Base-by-base conservation (phyloP, 2,113 vertebrate genomes). In the Tetraodon nigroviridis region DNA sequence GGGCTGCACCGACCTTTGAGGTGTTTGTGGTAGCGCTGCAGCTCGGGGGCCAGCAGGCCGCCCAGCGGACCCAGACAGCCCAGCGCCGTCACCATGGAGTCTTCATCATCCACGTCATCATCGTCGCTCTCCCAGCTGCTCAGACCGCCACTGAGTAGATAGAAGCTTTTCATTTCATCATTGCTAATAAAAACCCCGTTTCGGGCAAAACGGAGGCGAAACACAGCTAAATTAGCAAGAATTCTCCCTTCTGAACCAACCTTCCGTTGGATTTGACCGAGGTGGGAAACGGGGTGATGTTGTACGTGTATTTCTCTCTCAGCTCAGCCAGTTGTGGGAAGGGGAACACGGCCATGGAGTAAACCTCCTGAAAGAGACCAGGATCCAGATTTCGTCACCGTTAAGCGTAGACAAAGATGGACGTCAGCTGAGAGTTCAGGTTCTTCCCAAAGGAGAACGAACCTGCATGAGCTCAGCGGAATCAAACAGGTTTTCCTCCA, bases 261-360 rank as follows among this genome's bases (percentile, higher is more conserved):
- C 95, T 93, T 70, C 91, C 90, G 64, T 87, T 79, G 24, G 93
- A 86, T 81, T 92, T 95, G 52, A 96, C 92, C 5, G 94, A 79
- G 61, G 92, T 94, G 46, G 95, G 94, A 62, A 99, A 99, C 1
- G 97, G 96, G 55, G 95, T 99, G 61, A 99, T 99, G 82, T 99
- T 99, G 87, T 99, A 99, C 0, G 97, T 99, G 67, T 99, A 99
- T 63, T 99, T 99, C 89, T 99, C 97, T 64, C 96, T 92, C 69
- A 99, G 75, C 85, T 99, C 96, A 7, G 94, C 91, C 87, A 99
- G 79, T 51, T 98, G 96, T 56, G 97, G 97, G 62, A 99, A 98
- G 7, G 96, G 97, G 75, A 99, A 99, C 12, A 90, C 91, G 6
- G 95, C 95, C 92, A 98, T 95, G 57, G 93, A 92, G 81, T 99